phyloP scores from a whole-genome alignment of 2,113 vertebrate species.

The Dicrurus megarhynchus region DNA sequence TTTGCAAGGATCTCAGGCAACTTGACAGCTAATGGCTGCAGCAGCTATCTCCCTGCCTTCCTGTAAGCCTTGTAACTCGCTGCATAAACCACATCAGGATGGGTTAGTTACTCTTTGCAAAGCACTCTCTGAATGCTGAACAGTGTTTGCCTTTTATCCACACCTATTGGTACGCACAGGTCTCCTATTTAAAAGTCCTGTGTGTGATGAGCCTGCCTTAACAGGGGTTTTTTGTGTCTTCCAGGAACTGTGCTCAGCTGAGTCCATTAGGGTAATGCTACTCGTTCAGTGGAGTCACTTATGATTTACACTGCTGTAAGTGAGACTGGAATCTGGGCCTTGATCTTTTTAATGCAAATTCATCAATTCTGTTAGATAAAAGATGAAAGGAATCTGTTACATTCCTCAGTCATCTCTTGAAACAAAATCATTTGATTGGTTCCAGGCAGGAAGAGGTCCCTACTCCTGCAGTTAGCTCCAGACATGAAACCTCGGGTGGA shows the following conservation, averaged over 20 bases:
- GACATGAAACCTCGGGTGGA: background rate
- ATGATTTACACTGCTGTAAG: background rate
- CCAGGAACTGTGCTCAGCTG: background rate
- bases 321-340: background rate
- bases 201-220: background rate
- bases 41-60: background rate
- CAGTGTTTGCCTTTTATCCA: background rate
- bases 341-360: constrained; percentile 40
- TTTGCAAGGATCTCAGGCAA: background rate
- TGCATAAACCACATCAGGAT: background rate
- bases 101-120: background rate
- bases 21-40: background rate
- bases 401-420: constrained; percentile 2
- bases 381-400: constrained; percentile 17
- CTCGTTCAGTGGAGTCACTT: background rate
- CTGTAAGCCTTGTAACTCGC: background rate
- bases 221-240: background rate
- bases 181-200: background rate
- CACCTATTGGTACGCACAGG: background rate
- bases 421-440: background rate
- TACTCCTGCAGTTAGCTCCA: background rate
- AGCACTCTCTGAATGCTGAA: background rate
- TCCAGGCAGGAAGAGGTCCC: background rate
- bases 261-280: background rate
- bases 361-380: constrained; percentile 34